These are phyloP conservation scores for Onchidella celtica DNA, from an alignment of 2,888 invertebrate genomes.

Conservation along the genomic window DNA sequence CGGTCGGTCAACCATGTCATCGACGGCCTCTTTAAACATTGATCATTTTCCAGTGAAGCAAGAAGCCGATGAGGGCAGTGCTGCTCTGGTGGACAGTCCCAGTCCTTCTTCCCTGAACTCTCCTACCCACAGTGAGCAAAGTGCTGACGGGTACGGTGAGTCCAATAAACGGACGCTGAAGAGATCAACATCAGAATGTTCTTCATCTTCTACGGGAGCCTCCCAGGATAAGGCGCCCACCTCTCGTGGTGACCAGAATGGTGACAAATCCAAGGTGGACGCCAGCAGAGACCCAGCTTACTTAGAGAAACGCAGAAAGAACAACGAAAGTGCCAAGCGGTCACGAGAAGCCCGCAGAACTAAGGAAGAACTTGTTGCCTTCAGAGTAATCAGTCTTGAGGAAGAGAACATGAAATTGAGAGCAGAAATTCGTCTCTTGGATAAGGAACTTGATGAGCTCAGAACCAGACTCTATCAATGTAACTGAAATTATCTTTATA, in stretches of 20 bases:
- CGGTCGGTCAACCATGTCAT: background rate
- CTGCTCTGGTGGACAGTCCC: background rate
- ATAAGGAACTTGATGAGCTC: conserved; percentile 76
- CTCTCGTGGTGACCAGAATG: background rate
- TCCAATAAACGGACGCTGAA: background rate
- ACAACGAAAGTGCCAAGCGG: conserved; percentile 80
- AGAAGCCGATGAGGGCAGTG: conserved; percentile 1
- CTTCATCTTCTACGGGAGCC: background rate
- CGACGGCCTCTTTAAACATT: background rate
- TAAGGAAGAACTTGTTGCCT: conserved; percentile 79
- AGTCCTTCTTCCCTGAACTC: background rate
- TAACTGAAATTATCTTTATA: background rate
- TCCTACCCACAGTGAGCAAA: background rate
- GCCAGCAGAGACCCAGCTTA: conserved; percentile 71
- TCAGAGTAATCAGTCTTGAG: conserved; percentile 55
- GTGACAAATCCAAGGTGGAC: background rate
- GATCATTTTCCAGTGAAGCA: conserved; percentile 1
- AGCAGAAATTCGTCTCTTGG: conserved; percentile 76
- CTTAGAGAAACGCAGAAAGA: conserved; percentile 80
- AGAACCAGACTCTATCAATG: conserved; percentile 71
- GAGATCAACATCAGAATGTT: background rate
- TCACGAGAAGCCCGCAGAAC: conserved; percentile 78
- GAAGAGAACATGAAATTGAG: conserved; percentile 63
- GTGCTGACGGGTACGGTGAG: background rate
- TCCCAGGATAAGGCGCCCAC: background rate